Evolutionary conservation across 2,797 vertebrate species (phyloP).

Genomic region (Sebastes dallii): DNA sequence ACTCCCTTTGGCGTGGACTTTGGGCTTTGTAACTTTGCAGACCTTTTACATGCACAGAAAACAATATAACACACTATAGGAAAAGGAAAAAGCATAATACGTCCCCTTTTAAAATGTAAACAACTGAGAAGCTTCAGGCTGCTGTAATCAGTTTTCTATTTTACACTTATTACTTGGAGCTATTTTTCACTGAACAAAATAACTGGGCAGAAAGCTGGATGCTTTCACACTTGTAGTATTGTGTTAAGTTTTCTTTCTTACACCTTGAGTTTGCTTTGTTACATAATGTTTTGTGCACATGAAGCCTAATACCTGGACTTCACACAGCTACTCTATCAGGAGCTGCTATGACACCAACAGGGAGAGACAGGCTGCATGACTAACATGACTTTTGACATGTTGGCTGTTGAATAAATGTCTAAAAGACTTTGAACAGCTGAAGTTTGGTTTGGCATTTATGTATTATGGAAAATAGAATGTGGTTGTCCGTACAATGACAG

Average conservation of each 20-base stretch:
- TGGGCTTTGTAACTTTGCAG: not conserved
- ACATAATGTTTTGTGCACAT: not conserved
- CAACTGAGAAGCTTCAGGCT: not conserved
- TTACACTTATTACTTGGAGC: not conserved
- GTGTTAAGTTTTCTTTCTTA: not conserved
- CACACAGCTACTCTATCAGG: not conserved
- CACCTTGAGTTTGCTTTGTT: constrained; percentile 19
- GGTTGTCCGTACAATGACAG: not conserved
- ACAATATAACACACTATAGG: not conserved
- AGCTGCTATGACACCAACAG: not conserved
- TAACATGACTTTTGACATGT: not conserved
- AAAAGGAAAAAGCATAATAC: not conserved
- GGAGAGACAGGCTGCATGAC: not conserved
- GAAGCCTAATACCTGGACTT: constrained; percentile 3
- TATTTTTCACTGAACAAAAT: not conserved
- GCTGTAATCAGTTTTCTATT: not conserved
- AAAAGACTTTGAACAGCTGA: not conserved
- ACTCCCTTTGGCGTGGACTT: not conserved
- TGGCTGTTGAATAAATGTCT: not conserved
- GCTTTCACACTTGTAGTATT: constrained; percentile 1
- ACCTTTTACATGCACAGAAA: not conserved
- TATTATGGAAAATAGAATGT: not conserved
- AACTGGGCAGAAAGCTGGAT: not conserved
- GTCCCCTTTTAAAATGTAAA: not conserved
- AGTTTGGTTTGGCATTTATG: not conserved